Base-by-base conservation (phyloP, 2,113 vertebrate species). In the Sarotherodon lohbergeri region DNA sequence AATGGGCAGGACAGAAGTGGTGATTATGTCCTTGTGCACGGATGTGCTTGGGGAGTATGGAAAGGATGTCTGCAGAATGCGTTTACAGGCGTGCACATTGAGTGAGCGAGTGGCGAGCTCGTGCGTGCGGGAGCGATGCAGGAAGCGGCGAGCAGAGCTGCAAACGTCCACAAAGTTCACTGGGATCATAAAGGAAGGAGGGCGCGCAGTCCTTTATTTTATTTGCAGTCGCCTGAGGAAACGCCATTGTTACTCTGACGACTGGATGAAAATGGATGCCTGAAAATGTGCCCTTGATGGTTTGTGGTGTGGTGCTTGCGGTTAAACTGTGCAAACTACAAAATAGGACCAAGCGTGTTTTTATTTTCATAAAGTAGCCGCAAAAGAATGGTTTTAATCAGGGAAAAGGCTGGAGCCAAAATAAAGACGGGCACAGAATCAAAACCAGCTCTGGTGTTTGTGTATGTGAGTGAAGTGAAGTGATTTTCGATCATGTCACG, bases 221-320 rank as follows among this genome's bases (percentile, higher is more conserved):
- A 91, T 93, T 86, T 94, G 32, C 91, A 90, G 92, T 94, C 83
- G 88, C 90, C 90, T 71, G 84, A 92, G 96, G 96, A 97, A 96
- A 90, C 0, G 1, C 90, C 89, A 95, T 82, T 90, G 80, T 94
- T 91, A 90, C 88, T 86, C 24, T 1, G 6, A 80, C 85, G 61
- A 27, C 27, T 8, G 36, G 59, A 68, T 39, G 27, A 88, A 80
- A 88, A 89, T 82, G 78, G 34, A 10, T 54, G 27, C 85, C 50
- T 82, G 34, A 83, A 87, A 81, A 84, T 50, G 41, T 55, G 52
- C 76, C 2, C 32, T 39, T 68, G 22, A 81, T 81, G 10, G 24
- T 66, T 80, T 41, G 16, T 32, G 11, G 11, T n/a, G 48, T 32
- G 29, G 9, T 36, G 71, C 5, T 9, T 19, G 24, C 1, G 5